Evolutionary conservation across 2,113 vertebrate genomes (phyloP), one percentile per base, ranked within the genome.

Genomic region (Clarias batrachus): DNA sequence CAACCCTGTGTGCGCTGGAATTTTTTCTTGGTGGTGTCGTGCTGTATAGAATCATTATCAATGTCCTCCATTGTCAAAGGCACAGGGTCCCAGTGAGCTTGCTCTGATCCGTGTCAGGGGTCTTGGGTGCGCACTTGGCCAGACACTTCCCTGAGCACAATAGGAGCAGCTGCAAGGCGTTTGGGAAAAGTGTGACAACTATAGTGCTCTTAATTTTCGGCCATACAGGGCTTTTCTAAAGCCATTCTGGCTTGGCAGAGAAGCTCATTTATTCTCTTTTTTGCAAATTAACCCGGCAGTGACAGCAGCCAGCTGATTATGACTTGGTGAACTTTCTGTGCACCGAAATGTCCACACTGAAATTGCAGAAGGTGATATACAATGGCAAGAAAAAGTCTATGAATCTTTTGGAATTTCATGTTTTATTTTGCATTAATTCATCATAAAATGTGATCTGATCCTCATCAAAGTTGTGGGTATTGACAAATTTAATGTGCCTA

Each of bases 91-190:
- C 86, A 87, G n/a, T 91, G 89, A 92, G 87, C 80, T 91, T 91
- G 85, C 87, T 92, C 80, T 88, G 91, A 90, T 90, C 88, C 71
- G 65, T 4, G 89, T 88, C 87, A 88, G 89, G 82, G 93, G 90
- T 68, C 68, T 81, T 79, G 86, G 78, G 80, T 85, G 70, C 65
- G 13, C 80, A 37, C 86, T 59, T 33, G 62, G 59, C 30, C 65
- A 63, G 30, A 56, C 82, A 93, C 91, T 85, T 92, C 86, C 19
- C 21, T 0, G 13, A 84, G 87, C 86, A 95, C 94, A 96, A 95
- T 94, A 92, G 93, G 89, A 92, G 93, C 95, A 96, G 95, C 94
- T 96, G 95, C 94, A 92, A 95, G 93, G 94, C 94, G 94, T 94
- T 95, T 95, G 95, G 93, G 95, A 95, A 95, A 95, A 94, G 93